A percentile compares a stretch with the other conserved stretches of the same genome.
These are phyloP conservation scores for Lasiurus cinereus DNA, from an alignment of 2,113 vertebrate genomes.

Conservation along the genomic window DNA sequence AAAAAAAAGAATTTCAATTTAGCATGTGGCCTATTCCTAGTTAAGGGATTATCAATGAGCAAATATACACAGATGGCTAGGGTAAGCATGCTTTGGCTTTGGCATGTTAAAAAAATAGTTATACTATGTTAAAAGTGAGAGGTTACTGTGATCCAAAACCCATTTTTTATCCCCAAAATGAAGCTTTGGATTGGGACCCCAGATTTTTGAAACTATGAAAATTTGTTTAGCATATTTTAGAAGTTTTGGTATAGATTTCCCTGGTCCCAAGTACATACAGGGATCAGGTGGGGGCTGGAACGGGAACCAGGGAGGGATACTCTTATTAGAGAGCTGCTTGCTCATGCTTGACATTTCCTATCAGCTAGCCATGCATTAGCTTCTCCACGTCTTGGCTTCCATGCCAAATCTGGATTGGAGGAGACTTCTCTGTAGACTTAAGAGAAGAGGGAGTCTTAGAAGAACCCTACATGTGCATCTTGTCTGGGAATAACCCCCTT, in stretches of 20 bases:
- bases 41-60: neutral
- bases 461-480: neutral
- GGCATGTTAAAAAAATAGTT: neutral
- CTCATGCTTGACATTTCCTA: neutral
- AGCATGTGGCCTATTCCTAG: neutral
- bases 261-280: neutral
- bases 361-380: neutral
- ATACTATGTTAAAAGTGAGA: neutral
- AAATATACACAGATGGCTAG: neutral
- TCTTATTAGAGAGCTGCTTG: neutral
- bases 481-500: neutral
- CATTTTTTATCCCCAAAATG: neutral
- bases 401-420: neutral
- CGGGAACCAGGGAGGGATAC: no score
- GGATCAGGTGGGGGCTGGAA: neutral
- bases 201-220: slow-evolving; percentile 18
- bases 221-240: neutral
- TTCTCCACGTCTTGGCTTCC: neutral
- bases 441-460: neutral
- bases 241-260: neutral
- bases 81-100: neutral
- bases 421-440: neutral
- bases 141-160: neutral
- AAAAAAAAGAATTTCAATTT: neutral
- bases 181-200: neutral